Evolutionary conservation across 2,888 invertebrate genomes (phyloP).

Genomic region (Coleophora flavipennella): DNA sequence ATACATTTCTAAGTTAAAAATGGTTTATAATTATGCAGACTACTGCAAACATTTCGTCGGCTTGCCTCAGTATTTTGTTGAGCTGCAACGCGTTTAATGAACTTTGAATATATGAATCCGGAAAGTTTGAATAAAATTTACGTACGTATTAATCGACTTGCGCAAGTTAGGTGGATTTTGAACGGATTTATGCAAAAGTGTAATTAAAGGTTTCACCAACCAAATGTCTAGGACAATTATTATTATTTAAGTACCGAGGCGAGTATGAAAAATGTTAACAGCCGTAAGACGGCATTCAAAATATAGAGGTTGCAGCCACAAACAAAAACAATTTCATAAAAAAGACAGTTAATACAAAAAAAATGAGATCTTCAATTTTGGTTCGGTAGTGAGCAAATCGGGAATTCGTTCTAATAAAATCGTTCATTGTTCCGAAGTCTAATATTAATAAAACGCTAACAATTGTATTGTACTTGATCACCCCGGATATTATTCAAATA

Average conservation of each 20-base stretch:
- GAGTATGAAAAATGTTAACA: too few species aligned
- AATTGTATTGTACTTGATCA: slow-evolving; percentile 57
- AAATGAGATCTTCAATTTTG: slow-evolving; percentile 68
- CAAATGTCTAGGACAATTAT: too few species aligned
- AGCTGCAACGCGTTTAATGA: too few species aligned
- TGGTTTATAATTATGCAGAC: slow-evolving; percentile 22
- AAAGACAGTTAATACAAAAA: slow-evolving; percentile 15
- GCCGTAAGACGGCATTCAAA: too few species aligned
- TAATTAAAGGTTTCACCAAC: not conserved
- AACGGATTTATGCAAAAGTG: not conserved
- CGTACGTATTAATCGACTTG: too few species aligned
- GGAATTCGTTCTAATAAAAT: slow-evolving; percentile 56
- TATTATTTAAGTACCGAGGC: too few species aligned
- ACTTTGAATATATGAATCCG: too few species aligned
- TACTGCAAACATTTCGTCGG: slow-evolving; percentile 12
- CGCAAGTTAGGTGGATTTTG: too few species aligned
- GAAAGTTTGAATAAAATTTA: too few species aligned
- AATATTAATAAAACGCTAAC: slow-evolving; percentile 32
- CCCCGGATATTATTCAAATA: slow-evolving; percentile 28
- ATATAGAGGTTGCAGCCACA: not conserved
- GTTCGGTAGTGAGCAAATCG: slow-evolving; percentile 61
- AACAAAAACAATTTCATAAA: not conserved
- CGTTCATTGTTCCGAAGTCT: slow-evolving; percentile 43
- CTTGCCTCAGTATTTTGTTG: too few species aligned
- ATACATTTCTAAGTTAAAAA: slow-evolving; percentile 42